Evolutionary conservation across 2,797 vertebrate species (phyloP), one percentile per base, ranked within the genome.

Genomic region (Masticophis lateralis): DNA sequence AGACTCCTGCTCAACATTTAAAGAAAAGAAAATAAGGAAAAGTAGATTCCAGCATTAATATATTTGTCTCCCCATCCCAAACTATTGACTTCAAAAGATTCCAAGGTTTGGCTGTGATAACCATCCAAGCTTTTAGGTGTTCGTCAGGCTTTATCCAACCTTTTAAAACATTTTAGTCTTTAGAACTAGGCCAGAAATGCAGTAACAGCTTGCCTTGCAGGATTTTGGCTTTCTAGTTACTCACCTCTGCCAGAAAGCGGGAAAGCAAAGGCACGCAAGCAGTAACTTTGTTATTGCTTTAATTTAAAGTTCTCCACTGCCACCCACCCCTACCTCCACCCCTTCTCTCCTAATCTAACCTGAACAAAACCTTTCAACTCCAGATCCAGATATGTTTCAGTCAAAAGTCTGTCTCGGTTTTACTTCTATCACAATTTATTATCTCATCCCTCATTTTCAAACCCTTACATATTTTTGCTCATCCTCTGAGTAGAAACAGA

Each of bases 401-500:
- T 92, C 51, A 86, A 91, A 91, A 86, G 86, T 22, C 91, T 86
- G 91, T 43, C n/a, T 89, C 6, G 27, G 89, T 89, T 91, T 91
- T 92, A 91, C 92, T 92, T 88, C 92, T 94, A 94, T 94, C 89
- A 94, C 86, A 91, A 91, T 92, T 92, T 88, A 94, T 94, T 94
- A 37, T 86, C 13, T 91, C 92, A 59, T 59, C 18, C 51, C 60
- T 91, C 69, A 87, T 93, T 93, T 92, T 88, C 20, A 32, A 61
- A 79, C 61, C 69, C 79, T 74, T 2, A 93, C 25, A 91, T n/a
- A 92, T 53, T 93, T 83, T 88, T 93, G 43, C 66, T 93, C 93
- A 91, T 93, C 93, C 86, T 93, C 69, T 93, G 87, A 93, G 69
- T 86, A 86, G 93, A 93, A 93, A 89, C 93, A 93, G 90, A 93